These are phyloP conservation scores for Acipenser oxyrinchus DNA, from an alignment of 2,797 vertebrate genomes.

Conservation along the genomic window DNA sequence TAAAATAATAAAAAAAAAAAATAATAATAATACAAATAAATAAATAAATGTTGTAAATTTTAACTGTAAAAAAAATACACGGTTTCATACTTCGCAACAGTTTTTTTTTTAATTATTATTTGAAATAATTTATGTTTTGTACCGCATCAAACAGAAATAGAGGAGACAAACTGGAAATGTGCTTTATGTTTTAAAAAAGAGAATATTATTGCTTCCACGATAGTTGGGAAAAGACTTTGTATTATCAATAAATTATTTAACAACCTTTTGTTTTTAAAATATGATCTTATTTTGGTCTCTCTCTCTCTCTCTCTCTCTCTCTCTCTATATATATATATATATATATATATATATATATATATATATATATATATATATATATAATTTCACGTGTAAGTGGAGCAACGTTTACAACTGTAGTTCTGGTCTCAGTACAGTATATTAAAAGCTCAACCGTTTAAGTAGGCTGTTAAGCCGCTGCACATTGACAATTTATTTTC, in stretches of 20 bases:
- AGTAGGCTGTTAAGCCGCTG: too few relatives aligned
- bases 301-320: too few relatives aligned
- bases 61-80: constrained; percentile 40
- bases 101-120: constrained; percentile 33
- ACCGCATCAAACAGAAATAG: constrained; percentile 42
- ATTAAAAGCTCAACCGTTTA: too few relatives aligned
- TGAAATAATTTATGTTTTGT: constrained; percentile 45
- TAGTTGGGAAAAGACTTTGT: constrained; percentile 77
- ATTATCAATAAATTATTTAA: constrained; percentile 99
- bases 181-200: constrained; percentile 55
- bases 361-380: too few relatives aligned
- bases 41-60: too few relatives aligned
- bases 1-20: constrained; percentile 48
- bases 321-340: too few relatives aligned
- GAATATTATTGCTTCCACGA: constrained; percentile 63
- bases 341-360: too few relatives aligned
- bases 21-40: too few relatives aligned
- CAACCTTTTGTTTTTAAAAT: constrained; percentile 57
- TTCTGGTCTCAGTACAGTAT: too few relatives aligned
- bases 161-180: constrained; percentile 38
- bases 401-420: too few relatives aligned
- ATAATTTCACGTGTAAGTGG: too few relatives aligned
- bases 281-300: constrained; percentile 15
- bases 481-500: too few relatives aligned
- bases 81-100: constrained; percentile 40